Base-by-base conservation (phyloP, 2,797 vertebrate species). In the Nasua narica region DNA sequence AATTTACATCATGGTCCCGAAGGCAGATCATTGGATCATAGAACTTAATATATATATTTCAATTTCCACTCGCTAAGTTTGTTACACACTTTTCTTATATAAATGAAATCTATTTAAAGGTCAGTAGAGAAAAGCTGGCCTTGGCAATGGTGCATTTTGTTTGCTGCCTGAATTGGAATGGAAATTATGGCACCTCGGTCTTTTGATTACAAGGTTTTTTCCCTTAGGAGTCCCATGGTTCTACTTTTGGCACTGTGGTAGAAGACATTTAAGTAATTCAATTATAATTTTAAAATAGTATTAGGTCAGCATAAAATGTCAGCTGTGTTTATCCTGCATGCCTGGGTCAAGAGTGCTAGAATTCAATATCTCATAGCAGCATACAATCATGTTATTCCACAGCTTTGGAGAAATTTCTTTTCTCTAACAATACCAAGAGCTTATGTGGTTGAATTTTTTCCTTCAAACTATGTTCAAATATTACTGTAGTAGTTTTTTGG, bases 201-300 rank as follows among this genome's bases (percentile, higher is more conserved):
- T 94, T 95, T 94, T 96, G 69, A 72, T 97, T 84, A 84, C 90
- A 96, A 91, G 5, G 11, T 52, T 52, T 46, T 56, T 54, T 72
- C 67, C 88, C 91, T 82, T 35, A 77, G 37, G 52, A 96, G 58
- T 97, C 91, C 74, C 70, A 97, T 40, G 35, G 81, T 92, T 95
- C 81, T 89, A 3, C 65, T 76, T 84, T 97, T 93, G 62, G 50
- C 93, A 82, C 4, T 0, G 43, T 72, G 3, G 40, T 35, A 93
- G 76, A 97, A 97, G 90, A 97, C 91, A 95, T 95, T 92, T 79
- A 87, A 96, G 82, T 62, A 95, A 95, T 96, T 97, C 87, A 74
- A 72, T 93, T 93, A 78, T 76, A 96, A 97, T 13, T 87, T 58
- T 54, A 84, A 97, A 94, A 90, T 27, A 79, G 2, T 87, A 95